phyloP scores from a whole-genome alignment of 2,113 vertebrate genomes.

The Poecile atricapillus region DNA sequence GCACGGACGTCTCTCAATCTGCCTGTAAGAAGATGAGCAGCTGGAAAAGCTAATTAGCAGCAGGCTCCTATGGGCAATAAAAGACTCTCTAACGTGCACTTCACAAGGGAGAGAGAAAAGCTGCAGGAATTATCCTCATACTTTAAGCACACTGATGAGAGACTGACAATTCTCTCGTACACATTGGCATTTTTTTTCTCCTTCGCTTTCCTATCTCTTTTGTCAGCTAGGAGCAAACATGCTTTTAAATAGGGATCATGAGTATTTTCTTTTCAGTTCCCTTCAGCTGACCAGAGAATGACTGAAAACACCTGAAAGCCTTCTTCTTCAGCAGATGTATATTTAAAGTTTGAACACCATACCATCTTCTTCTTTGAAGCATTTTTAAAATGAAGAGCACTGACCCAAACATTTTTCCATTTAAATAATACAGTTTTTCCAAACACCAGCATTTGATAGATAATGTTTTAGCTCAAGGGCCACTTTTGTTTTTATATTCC shows the following conservation, averaged over 20 bases:
- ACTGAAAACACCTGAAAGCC: not conserved
- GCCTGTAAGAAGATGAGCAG: not conserved
- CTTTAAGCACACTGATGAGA: not conserved
- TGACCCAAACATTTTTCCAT: not conserved
- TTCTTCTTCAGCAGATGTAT: not conserved
- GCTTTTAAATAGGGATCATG: not conserved
- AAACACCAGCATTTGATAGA: not conserved
- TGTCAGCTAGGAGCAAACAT: not conserved
- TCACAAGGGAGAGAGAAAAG: not conserved
- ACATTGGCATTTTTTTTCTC: not conserved
- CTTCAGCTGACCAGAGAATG: not conserved
- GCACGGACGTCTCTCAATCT: accelerated
- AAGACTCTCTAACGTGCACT: not conserved
- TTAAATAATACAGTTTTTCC: not conserved
- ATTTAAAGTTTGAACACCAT: not conserved
- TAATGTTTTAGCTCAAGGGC: not conserved
- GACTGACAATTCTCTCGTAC: not conserved
- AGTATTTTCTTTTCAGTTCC: not conserved
- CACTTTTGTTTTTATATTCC: not conserved
- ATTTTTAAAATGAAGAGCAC: not conserved
- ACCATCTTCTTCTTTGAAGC: not conserved
- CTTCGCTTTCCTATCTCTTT: not conserved
- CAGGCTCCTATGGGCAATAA: not conserved
- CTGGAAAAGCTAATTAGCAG: not conserved
- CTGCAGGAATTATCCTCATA: not conserved